Evolutionary conservation across 2,888 invertebrate genomes (phyloP).

Genomic region (Spodoptera exigua): DNA sequence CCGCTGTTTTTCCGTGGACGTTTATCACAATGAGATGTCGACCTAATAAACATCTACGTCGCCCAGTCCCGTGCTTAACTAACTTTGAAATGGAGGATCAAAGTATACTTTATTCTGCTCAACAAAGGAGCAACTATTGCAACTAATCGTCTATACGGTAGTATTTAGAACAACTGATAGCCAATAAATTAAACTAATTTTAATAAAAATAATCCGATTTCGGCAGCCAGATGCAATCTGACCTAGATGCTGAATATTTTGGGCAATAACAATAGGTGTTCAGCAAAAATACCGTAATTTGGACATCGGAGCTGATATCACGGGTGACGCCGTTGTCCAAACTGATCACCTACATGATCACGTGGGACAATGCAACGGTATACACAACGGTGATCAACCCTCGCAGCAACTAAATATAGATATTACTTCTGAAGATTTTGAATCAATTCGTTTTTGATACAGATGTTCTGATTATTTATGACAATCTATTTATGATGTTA

Average conservation of each 20-base stretch:
- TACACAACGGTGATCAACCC: constrained; percentile 50
- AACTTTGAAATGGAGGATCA: too few relatives aligned
- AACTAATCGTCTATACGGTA: too few relatives aligned
- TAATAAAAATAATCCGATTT: constrained; percentile 12
- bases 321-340: constrained; percentile 45
- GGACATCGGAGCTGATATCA: constrained; percentile 50
- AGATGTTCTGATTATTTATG: too few relatives aligned
- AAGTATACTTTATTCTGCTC: too few relatives aligned
- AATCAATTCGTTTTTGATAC: neutral
- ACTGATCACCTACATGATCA: constrained; percentile 54
- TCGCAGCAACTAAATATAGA: constrained; percentile 45
- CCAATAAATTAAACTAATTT: too few relatives aligned
- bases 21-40: too few relatives aligned
- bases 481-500: too few relatives aligned
- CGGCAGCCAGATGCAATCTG: neutral
- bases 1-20: too few relatives aligned
- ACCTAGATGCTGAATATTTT: constrained; percentile 13
- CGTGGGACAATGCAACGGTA: constrained; percentile 46
- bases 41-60: too few relatives aligned
- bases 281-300: constrained; percentile 41
- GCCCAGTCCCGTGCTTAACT: too few relatives aligned
- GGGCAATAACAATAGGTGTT: constrained; percentile 38
- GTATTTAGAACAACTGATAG: too few relatives aligned
- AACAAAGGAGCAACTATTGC: too few relatives aligned
- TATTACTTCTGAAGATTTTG: constrained; percentile 13